Conservation (phyloP, 2,113 vertebrate species). For the Progne subis region DNA sequence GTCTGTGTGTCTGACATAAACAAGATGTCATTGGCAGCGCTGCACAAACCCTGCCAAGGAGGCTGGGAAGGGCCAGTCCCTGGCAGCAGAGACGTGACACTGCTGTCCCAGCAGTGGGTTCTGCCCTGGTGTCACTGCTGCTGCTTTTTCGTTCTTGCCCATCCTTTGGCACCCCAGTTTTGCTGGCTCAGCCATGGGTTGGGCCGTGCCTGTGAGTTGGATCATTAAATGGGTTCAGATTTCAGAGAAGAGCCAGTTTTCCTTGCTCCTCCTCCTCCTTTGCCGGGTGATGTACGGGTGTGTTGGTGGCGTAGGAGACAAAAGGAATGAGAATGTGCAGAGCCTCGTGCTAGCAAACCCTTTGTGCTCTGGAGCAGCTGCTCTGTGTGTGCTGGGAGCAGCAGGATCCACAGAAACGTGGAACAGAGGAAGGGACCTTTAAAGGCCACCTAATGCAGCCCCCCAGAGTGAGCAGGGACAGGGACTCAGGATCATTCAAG, state of each 20-base stretch:
- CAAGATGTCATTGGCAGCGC: not conserved
- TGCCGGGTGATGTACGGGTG: not conserved
- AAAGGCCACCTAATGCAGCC: not conserved
- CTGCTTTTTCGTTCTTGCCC: not conserved
- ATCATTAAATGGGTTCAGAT: not conserved
- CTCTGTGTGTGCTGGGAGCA: not conserved
- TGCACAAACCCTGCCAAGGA: not conserved
- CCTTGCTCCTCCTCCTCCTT: not conserved
- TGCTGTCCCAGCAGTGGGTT: not conserved
- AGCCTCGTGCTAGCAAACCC: not conserved
- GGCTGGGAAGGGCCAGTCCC: not conserved
- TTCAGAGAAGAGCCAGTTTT: not conserved
- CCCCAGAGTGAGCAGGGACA: accelerated
- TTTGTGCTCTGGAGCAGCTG: not conserved
- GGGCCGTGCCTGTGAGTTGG: not conserved
- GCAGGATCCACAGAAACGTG: not conserved
- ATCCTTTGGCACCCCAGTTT: not conserved
- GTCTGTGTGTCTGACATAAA: not conserved
- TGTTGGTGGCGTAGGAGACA: not conserved
- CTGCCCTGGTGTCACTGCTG: not conserved
- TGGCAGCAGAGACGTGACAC: not conserved
- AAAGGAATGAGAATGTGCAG: not conserved
- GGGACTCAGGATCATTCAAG: not conserved
- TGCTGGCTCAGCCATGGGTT: not conserved
- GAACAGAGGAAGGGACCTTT: not conserved